These are phyloP conservation scores for Terebella lapidaria DNA, from an alignment of 2,888 invertebrate genomes.

Conservation along the genomic window DNA sequence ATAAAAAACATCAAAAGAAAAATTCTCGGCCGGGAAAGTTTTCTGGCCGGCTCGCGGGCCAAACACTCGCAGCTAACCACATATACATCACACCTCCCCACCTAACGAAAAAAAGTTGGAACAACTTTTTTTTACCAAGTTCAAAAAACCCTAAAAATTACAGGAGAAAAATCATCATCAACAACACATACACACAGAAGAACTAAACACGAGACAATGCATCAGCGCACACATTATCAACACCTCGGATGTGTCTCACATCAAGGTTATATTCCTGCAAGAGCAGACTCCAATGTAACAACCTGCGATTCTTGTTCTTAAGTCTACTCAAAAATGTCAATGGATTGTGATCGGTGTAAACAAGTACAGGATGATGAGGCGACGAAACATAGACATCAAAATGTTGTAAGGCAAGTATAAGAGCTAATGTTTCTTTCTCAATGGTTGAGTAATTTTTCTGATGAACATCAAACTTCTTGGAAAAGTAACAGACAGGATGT, in stretches of 20 bases:
- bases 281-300: neutral
- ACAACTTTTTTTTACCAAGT: too few species aligned
- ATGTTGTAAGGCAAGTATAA: conserved; percentile 12
- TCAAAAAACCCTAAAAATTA: too few species aligned
- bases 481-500: conserved; percentile 7
- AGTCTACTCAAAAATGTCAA: neutral
- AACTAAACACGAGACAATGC: conserved; percentile 2
- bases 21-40: too few species aligned
- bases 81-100: too few species aligned
- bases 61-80: too few species aligned
- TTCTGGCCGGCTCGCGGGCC: too few species aligned
- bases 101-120: too few species aligned
- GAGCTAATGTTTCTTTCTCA: conserved; percentile 11
- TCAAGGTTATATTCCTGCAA: neutral
- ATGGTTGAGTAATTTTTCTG: conserved; percentile 12
- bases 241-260: neutral
- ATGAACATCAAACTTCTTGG: too few species aligned
- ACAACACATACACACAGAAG: too few species aligned
- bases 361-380: neutral
- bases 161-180: too few species aligned
- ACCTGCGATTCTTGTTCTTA: neutral
- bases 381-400: conserved; percentile 10
- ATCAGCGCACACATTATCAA: conserved; percentile 1
- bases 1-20: too few species aligned
- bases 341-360: conserved; percentile 4